Percentiles rank a stretch among this genome's conserved stretches.
Evolutionary conservation across 2,797 vertebrate genomes (phyloP).

Genomic region (Numenius phaeopus): DNA sequence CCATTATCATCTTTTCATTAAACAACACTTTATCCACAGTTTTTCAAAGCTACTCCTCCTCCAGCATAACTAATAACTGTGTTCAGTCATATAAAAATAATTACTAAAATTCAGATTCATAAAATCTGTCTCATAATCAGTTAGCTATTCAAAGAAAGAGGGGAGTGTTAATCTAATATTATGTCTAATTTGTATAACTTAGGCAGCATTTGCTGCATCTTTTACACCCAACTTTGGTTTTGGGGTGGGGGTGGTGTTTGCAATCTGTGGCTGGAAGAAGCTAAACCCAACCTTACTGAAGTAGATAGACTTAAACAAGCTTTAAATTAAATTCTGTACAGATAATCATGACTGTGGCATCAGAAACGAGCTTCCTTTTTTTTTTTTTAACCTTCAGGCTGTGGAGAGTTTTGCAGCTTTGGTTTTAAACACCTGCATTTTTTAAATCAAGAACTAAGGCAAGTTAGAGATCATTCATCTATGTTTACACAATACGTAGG

Average conservation of each 20-base stretch:
- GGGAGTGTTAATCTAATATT: neutral
- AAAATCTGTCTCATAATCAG: neutral
- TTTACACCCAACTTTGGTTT: fast-evolving
- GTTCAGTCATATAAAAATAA: neutral
- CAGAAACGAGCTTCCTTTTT: neutral
- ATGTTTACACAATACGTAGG: neutral
- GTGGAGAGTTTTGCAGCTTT: neutral
- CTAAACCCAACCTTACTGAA: neutral
- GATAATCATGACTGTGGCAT: neutral
- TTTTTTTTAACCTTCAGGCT: neutral
- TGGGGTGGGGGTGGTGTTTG: fast-evolving
- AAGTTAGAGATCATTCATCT: neutral
- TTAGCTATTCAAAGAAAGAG: neutral
- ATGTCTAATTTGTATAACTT: neutral
- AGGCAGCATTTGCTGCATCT: neutral
- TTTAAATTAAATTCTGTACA: neutral
- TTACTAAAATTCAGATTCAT: neutral
- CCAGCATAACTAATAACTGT: neutral
- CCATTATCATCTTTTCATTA: neutral
- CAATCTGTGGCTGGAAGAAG: neutral
- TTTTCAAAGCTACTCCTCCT: neutral
- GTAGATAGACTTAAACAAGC: neutral
- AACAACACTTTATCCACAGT: neutral
- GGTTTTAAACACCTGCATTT: neutral
- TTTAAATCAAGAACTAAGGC: neutral